A percentile compares a stretch with the other conserved stretches of the same genome.
Conservation (phyloP, 2,797 vertebrate genomes). For the Anableps anableps region DNA sequence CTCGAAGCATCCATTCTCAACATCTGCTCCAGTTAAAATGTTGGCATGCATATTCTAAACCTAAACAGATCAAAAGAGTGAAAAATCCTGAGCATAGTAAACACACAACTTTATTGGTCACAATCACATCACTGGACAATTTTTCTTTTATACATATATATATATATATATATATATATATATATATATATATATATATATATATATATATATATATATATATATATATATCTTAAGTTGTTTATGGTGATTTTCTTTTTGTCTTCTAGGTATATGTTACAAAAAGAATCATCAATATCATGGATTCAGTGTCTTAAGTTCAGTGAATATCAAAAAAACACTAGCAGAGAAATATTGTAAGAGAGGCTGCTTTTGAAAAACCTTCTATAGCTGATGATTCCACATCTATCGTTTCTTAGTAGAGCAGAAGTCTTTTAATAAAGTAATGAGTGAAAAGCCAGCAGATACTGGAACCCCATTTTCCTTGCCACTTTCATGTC, state of each 20-base stretch:
- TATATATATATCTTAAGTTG: background rate
- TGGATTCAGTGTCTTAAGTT: slow-evolving; percentile 20
- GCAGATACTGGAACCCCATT: slow-evolving; percentile 49
- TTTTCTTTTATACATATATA: background rate
- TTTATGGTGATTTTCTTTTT: slow-evolving; percentile 1
- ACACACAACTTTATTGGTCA: slow-evolving; percentile 37
- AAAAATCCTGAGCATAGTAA: slow-evolving; percentile 25
- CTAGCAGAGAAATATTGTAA: slow-evolving; percentile 1
- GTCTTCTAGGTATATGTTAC: background rate
- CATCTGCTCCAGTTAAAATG: slow-evolving; percentile 66
- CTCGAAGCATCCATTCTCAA: slow-evolving; percentile 69
- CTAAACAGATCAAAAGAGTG: slow-evolving; percentile 59
- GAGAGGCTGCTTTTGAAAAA: background rate
- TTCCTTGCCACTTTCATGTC: slow-evolving; percentile 44
- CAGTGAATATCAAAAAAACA: slow-evolving; percentile 29
- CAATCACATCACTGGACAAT: slow-evolving; percentile 24
- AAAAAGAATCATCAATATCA: slow-evolving; percentile 10
- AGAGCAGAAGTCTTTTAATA: slow-evolving; percentile 17
- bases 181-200: too few relatives aligned
- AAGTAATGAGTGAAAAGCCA: slow-evolving; percentile 42
- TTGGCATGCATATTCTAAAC: slow-evolving; percentile 61
- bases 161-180: too few relatives aligned
- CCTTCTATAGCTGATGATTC: slow-evolving; percentile 12
- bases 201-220: too few relatives aligned
- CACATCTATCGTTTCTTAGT: slow-evolving; percentile 34